A percentile compares a stretch with the other conserved stretches of the same genome.
These are phyloP conservation scores for Tetraodon nigroviridis DNA, from an alignment of 2,113 vertebrate species.

Conservation along the genomic window DNA sequence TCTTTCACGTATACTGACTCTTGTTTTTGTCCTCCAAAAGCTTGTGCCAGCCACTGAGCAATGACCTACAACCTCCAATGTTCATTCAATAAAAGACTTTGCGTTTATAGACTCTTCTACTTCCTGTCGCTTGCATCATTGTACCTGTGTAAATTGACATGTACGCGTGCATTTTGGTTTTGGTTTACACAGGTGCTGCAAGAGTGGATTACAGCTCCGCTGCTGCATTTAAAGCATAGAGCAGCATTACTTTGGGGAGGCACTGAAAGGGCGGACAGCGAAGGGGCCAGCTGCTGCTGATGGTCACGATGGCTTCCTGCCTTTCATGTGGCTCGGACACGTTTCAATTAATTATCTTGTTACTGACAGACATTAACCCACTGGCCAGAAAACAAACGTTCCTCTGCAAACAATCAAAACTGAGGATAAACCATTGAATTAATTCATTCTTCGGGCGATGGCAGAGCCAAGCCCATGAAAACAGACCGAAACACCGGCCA, in stretches of 20 bases:
- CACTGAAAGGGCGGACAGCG: background rate
- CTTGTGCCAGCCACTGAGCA: slow-evolving; percentile 16
- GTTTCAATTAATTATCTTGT: slow-evolving; percentile 33
- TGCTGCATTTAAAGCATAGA: background rate
- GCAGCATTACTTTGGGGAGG: background rate
- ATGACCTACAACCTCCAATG: slow-evolving; percentile 35
- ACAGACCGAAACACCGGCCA: slow-evolving; percentile 41
- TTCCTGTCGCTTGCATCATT: too few species aligned
- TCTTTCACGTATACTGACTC: slow-evolving; percentile 21
- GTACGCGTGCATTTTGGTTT: background rate
- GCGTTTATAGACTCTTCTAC: too few species aligned
- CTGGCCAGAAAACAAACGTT: slow-evolving; percentile 37
- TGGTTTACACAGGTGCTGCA: background rate
- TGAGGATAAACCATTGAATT: slow-evolving; percentile 44
- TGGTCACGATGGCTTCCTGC: slow-evolving; percentile 1
- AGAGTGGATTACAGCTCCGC: too few species aligned
- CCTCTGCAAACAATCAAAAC: slow-evolving; percentile 45
- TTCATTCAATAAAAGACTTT: slow-evolving; percentile 32
- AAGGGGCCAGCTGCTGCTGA: background rate
- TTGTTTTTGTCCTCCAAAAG: background rate
- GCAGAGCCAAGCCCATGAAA: slow-evolving; percentile 42
- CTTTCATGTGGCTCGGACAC: slow-evolving; percentile 9
- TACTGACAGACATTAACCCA: slow-evolving; percentile 31
- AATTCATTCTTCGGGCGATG: slow-evolving; percentile 47
- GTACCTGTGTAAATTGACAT: too few species aligned